Evolutionary conservation across 2,888 invertebrate species (phyloP), one percentile per base, ranked within the genome.

Genomic region (Melieria picta): DNA sequence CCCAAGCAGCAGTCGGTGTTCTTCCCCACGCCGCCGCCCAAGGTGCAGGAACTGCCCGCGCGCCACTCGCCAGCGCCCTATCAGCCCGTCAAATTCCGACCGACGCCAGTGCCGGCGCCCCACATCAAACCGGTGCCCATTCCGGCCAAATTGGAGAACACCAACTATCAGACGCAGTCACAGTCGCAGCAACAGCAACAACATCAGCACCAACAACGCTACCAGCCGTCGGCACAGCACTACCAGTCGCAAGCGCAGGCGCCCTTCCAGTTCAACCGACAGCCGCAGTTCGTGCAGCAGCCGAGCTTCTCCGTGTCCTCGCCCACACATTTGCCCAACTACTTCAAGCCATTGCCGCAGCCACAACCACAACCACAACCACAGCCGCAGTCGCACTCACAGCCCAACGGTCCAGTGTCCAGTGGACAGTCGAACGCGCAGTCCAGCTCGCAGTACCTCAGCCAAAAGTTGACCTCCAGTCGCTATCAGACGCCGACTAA

Each of bases 221-320:
- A 85, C 72, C 84, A 83, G 60, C 82, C 3, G 30, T 30, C 78
- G 58, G 62, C 11, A 55, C 60, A 67, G 72, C 75, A 61, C 70
- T 68, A 71, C 71, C 79, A 79, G 72, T 7, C 62, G 42, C 69
- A 68, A 42, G 48, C 48, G 46, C 66, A 71, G 16, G 77, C 42
- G 71, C 84, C 85, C 56, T 88, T 84, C 63, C 88, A 88, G 77
- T 88, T 84, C 45, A 87, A 88, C 76, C 82, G 86, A 45, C 89
- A 89, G 74, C 86, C 83, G 0, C 80, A 80, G 55, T 84, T 82
- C 65, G 79, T 80, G 65, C 84, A 84, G 50, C 82, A 83, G 66
- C 85, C 84, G 3, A 79, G 79, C 65, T 84, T 83, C 69, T 76
- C 79, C 5, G 77, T 80, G 46, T 77, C 77, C 4, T 77, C 80